Base-by-base conservation (phyloP, 2,113 vertebrate genomes). In the Crocuta crocuta region DNA sequence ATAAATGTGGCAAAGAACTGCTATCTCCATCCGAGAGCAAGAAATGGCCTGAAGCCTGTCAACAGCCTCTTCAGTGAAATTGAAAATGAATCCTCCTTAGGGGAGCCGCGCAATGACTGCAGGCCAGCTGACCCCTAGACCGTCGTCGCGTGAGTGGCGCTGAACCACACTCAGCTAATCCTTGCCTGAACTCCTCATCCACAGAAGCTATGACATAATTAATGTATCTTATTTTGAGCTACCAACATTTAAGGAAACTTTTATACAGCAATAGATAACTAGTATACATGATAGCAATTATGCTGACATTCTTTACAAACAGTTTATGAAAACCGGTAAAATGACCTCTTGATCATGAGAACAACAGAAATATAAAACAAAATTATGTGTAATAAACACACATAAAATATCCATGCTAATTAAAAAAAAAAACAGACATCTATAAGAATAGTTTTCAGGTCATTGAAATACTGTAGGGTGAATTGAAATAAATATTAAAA, bases 101-200 rank as follows among this genome's bases (percentile, higher is more conserved):
- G 33, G 0, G 0, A 82, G 10, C 8, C 13, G 43, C 17, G 50
- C 0, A 0, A 17, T 55, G 79, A 90, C 50, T 28, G 1, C 16
- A 61, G 80, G 31, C 12, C 39, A 39, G 24, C 23, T 31, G 11
- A 17, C 16, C 43, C 7, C 12, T 11, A 10, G n/a, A 6, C 26
- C 43, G 11, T n/a, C 76, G 35, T 70, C 70, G n/a, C 2, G 4
- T 76, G 53, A 43, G 70, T 19, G 24, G 21, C 21, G 10, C 55
- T 3, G 0, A 90, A 5, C 35, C 35, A 31, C 15, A 35, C 31
- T 86, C 23, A 35, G 48, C 9, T 33, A 39, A 66, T 15, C 24
- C 11, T 39, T 48, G 10, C 68, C 17, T 48, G 33, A 61, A 45
- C 73, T 48, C 39, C 43, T 39, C 19, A 78, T 31, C 23, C 61